Percentiles rank a stretch among this genome's conserved stretches.
These are phyloP conservation scores for Tridacna gigas DNA, from an alignment of 2,888 invertebrate genomes.

Conservation along the genomic window DNA sequence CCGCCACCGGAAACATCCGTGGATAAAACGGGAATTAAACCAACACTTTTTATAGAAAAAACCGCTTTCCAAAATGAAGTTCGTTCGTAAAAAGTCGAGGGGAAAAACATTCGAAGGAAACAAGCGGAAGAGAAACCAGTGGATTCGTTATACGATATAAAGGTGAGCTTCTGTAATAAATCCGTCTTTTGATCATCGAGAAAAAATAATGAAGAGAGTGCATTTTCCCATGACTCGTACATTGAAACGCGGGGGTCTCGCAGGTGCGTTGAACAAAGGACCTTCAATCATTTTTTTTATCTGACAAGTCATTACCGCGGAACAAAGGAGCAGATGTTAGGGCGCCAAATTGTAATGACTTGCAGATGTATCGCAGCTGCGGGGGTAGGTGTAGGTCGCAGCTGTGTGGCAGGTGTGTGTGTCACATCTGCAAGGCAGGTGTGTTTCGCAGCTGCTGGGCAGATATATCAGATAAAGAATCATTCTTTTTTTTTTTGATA, in stretches of 20 bases:
- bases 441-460: no score
- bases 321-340: background rate
- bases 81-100: conserved; percentile 4
- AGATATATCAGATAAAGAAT: no score
- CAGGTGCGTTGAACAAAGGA: background rate
- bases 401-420: no score
- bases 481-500: no score
- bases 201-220: no score
- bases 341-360: no score
- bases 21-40: conserved; percentile 1
- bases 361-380: no score
- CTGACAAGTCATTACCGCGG: background rate
- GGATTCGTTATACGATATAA: background rate
- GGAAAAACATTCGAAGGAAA: background rate
- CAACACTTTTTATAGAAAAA: conserved; percentile 41
- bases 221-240: background rate
- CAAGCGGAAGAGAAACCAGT: background rate
- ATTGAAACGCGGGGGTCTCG: no score
- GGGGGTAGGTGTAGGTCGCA: no score
- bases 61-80: conserved; percentile 43
- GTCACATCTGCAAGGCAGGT: no score
- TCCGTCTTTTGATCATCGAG: no score
- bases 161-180: no score
- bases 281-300: background rate
- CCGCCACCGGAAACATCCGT: background rate